phyloP scores from a whole-genome alignment of 92 coral and sea anemone genomes.

The Heteractis magnifica region DNA sequence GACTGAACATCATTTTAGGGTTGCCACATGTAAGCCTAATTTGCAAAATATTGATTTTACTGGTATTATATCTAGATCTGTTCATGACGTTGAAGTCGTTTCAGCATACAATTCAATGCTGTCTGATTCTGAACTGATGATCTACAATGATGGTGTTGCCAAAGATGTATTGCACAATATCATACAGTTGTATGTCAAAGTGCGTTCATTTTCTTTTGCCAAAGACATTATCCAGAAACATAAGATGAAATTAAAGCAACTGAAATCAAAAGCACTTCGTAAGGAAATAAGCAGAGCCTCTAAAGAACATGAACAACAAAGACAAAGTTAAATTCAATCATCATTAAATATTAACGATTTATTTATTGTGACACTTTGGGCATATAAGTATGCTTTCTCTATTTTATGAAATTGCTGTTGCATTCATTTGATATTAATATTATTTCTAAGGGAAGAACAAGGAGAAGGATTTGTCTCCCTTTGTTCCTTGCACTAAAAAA shows the following conservation, averaged over 20 bases:
- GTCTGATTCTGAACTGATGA: neutral
- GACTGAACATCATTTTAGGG: neutral
- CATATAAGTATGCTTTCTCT: too few species aligned
- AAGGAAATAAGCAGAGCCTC: neutral
- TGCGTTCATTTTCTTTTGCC: neutral
- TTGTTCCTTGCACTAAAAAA: too few species aligned
- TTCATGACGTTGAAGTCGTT: neutral
- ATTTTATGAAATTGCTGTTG: too few species aligned
- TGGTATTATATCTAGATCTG: neutral
- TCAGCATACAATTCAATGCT: neutral
- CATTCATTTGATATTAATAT: too few species aligned
- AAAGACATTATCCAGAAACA: neutral
- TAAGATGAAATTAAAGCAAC: too few species aligned
- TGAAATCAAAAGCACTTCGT: neutral
- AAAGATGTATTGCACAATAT: neutral
- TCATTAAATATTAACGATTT: too few species aligned
- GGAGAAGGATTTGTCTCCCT: too few species aligned
- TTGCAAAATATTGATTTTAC: neutral
- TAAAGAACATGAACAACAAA: too few species aligned
- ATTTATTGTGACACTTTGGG: too few species aligned
- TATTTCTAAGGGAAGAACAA: too few species aligned
- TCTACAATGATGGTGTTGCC: neutral
- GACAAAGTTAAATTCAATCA: too few species aligned
- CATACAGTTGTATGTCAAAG: neutral
- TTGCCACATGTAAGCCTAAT: neutral